Evolutionary conservation across 2,888 invertebrate species (phyloP).

Genomic region (Limnephilus lunatus): DNA sequence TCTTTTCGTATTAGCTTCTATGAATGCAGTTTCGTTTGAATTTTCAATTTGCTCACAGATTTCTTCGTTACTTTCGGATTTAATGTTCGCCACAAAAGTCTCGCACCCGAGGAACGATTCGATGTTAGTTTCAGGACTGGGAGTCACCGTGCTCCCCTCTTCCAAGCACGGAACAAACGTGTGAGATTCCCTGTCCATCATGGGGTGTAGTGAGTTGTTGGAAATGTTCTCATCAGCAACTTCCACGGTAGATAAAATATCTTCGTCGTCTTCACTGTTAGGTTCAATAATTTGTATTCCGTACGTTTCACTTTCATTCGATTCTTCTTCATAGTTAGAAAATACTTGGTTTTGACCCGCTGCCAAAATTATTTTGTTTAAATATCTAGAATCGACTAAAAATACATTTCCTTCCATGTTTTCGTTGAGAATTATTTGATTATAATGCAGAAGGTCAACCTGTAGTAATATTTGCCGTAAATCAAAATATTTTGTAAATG

Average conservation of each 20-base stretch:
- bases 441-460: background rate
- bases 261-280: constrained; percentile 6
- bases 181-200: constrained; percentile 21
- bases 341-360: constrained; percentile 13
- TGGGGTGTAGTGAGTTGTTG: background rate
- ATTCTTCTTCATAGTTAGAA: constrained; percentile 3
- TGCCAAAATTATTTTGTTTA: constrained; percentile 52
- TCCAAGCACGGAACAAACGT: constrained; percentile 50
- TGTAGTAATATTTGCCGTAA: background rate
- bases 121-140: background rate
- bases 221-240: background rate
- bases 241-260: background rate
- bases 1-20: background rate
- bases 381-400: constrained; percentile 47
- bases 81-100: constrained; percentile 8
- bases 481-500: background rate
- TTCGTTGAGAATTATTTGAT: constrained; percentile 2
- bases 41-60: constrained; percentile 1
- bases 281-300: constrained; percentile 24
- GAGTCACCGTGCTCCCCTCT: constrained; percentile 27
- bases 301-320: background rate
- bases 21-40: constrained; percentile 7
- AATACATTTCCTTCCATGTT: constrained; percentile 52
- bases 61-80: background rate
- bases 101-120: constrained; percentile 38